Conservation (phyloP, 1,140 invertebrate genomes). For the Drosophila littoralis region DNA sequence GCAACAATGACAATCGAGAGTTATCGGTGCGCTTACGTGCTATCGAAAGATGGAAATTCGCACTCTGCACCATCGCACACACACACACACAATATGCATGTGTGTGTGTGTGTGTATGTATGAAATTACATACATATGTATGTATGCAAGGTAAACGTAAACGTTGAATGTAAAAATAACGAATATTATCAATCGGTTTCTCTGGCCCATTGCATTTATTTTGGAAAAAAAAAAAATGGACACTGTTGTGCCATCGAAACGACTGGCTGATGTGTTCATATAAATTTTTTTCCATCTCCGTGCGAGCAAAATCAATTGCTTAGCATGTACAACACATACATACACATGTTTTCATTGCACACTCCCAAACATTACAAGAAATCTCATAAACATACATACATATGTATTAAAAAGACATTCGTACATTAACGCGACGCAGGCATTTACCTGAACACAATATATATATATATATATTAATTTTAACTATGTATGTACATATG, state of each 20-base stretch:
- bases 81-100: slow-evolving; percentile 20
- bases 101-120: neutral
- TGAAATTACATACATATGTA: slow-evolving; percentile 16
- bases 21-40: slow-evolving; percentile 50
- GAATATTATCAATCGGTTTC: slow-evolving; percentile 3
- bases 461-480: slow-evolving; percentile 24
- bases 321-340: slow-evolving; percentile 24
- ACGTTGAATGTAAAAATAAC: slow-evolving; percentile 15
- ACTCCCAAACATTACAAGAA: slow-evolving; percentile 15
- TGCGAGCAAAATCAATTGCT: slow-evolving; percentile 42
- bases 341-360: slow-evolving; percentile 24
- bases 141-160: slow-evolving; percentile 14
- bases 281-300: slow-evolving; percentile 6
- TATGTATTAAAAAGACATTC: slow-evolving; percentile 5
- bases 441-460: slow-evolving; percentile 36
- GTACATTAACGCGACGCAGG: slow-evolving; percentile 27
- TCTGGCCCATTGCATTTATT: slow-evolving; percentile 4
- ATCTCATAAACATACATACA: slow-evolving; percentile 13
- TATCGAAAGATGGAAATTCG: slow-evolving; percentile 54
- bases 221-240: slow-evolving; percentile 7
- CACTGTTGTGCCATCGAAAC: slow-evolving; percentile 15
- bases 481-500: slow-evolving; percentile 28
- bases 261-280: neutral
- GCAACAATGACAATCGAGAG: slow-evolving; percentile 49
- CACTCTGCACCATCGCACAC: slow-evolving; percentile 37